Base-by-base conservation (phyloP, 2,113 vertebrate species). In the Opisthocomus hoazin region DNA sequence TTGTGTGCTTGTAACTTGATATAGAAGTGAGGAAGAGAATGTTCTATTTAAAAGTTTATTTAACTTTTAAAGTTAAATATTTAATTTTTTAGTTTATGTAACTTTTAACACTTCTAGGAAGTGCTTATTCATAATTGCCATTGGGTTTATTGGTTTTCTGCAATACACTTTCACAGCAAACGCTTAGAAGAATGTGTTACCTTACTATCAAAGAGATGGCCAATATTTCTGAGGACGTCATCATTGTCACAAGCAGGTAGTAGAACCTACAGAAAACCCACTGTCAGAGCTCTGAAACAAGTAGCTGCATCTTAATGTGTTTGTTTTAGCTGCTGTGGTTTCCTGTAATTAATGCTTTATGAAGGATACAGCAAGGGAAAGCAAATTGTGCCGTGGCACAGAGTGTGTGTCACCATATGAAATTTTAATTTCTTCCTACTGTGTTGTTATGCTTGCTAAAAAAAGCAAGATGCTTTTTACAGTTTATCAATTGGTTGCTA, bases 161-260 rank as follows among this genome's bases (percentile, higher is more conserved):
- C n/a, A 1, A 10, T 91, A 6, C 37, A 5, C 57, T 93, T 84
- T 84, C 20, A 11, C 96, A 99, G 99, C 99, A 99, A 99, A 99
- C 99, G 43, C 97, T 99, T 65, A 98, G 99, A 75, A 98, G 99
- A 87, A 99, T 99, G 99, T 99, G 99, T 88, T 99, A 99, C 97
- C 97, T 99, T 39, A 99, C 99, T 5, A 99, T 99, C 96, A 99
- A 99, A 90, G 99, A 99, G 98, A 99, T 99, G 99, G 99, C 99
- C 65, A 99, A 99, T 91, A 99, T 99, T 93, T 99, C 99, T 14
- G 99, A 99, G 97, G 99, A 99, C 37, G 99, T 99, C 84, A 99
- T 99, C 96, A 99, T 99, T 64, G 99, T 99, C 78, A 99, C 99
- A 22, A 99, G 99, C 99, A 99, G 99, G 99, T 99, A 97, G 20